Percentiles rank a stretch among this genome's conserved stretches.
These are phyloP conservation scores for Bolborhynchus lineola DNA, from an alignment of 2,113 vertebrate species.

Conservation along the genomic window DNA sequence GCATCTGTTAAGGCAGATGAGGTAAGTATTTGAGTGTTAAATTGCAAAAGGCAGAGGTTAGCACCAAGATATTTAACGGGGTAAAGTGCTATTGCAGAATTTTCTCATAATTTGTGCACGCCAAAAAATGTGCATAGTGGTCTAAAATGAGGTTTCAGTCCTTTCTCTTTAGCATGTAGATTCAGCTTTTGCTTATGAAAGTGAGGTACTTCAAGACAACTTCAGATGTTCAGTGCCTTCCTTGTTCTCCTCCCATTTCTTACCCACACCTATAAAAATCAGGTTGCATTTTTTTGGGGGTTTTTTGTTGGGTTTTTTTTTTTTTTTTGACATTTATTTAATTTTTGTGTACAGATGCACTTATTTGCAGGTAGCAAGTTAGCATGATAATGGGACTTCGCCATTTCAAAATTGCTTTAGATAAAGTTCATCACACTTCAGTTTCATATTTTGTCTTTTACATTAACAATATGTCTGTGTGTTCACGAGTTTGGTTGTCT, in stretches of 20 bases:
- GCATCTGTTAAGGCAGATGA: conserved; percentile 84
- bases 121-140: rapidly evolving
- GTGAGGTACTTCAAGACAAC: neutral
- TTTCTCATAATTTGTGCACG: neutral
- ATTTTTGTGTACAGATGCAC: neutral
- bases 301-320: too few relatives aligned
- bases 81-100: neutral
- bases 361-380: neutral
- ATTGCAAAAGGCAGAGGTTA: neutral
- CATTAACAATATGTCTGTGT: neutral
- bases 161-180: neutral
- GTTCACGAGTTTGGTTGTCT: neutral
- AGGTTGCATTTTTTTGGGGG: neutral
- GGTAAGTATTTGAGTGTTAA: conserved; percentile 61
- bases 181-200: neutral
- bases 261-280: neutral
- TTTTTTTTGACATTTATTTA: neutral
- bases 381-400: neutral
- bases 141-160: neutral
- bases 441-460: neutral
- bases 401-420: neutral
- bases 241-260: neutral
- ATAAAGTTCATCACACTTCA: neutral
- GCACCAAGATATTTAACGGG: neutral
- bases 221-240: neutral